Evolutionary conservation across 2,797 vertebrate species (phyloP).

Genomic region (Phrynocephalus guinanensis): DNA sequence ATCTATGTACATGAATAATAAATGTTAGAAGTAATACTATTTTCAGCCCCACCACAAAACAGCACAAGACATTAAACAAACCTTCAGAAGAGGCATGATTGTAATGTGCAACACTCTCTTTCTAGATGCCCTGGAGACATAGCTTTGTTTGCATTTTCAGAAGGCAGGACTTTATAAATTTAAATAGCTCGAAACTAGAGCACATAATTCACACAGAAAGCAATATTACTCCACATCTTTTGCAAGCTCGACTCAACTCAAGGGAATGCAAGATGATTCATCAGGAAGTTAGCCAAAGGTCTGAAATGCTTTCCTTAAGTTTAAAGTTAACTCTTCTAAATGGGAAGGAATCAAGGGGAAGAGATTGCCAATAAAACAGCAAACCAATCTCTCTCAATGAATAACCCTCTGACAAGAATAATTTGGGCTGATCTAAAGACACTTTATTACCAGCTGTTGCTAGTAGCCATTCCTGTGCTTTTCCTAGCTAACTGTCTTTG

Average conservation of each 20-base stretch:
- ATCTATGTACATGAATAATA: slow-evolving; percentile 71
- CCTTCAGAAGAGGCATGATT: slow-evolving; percentile 69
- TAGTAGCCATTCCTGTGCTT: neutral
- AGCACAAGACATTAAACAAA: slow-evolving; percentile 66
- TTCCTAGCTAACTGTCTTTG: slow-evolving; percentile 34
- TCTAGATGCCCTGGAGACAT: slow-evolving; percentile 52
- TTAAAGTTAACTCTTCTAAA: slow-evolving; percentile 46
- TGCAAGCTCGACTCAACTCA: slow-evolving; percentile 46
- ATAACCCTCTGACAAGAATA: neutral
- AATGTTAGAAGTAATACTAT: slow-evolving; percentile 56
- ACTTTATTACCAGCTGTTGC: slow-evolving; percentile 28
- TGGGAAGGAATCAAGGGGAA: slow-evolving; percentile 42
- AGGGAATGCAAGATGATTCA: slow-evolving; percentile 46
- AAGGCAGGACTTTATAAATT: slow-evolving; percentile 66
- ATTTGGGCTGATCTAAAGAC: neutral
- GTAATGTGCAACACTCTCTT: slow-evolving; percentile 63
- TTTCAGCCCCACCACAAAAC: neutral
- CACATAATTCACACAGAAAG: slow-evolving; percentile 67
- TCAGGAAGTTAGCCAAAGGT: slow-evolving; percentile 37
- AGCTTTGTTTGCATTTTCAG: slow-evolving; percentile 72
- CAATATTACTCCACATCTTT: slow-evolving; percentile 41
- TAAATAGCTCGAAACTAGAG: slow-evolving; percentile 71
- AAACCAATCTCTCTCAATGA: slow-evolving; percentile 17
- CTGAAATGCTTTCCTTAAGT: slow-evolving; percentile 23
- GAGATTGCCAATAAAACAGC: neutral